Evolutionary conservation across 2,888 invertebrate species (phyloP).

Genomic region (Aporophyla nigra): DNA sequence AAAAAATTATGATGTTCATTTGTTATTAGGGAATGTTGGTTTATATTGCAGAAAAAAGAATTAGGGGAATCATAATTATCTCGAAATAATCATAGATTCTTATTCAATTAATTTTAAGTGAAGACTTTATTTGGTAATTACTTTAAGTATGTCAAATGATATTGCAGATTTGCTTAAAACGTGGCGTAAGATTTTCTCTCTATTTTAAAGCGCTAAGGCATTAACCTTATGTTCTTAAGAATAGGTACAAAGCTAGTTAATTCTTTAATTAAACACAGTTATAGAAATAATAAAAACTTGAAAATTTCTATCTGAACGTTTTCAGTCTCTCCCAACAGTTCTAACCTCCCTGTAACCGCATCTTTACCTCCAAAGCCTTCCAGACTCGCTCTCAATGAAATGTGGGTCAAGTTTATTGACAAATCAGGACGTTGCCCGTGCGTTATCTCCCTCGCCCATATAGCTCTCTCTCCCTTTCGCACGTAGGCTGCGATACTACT

Average conservation of each 20-base stretch:
- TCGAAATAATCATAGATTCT: not conserved
- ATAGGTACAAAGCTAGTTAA: no score
- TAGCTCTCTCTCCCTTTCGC: slow-evolving; percentile 60
- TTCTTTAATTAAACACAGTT: not conserved
- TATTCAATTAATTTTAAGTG: not conserved
- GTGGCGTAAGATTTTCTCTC: not conserved
- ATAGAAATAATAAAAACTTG: not conserved
- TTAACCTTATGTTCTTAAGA: not conserved
- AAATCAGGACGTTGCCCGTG: slow-evolving; percentile 89
- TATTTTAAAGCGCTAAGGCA: not conserved
- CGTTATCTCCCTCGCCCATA: slow-evolving; percentile 62
- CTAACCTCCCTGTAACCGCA: slow-evolving; percentile 61
- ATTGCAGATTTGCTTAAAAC: not conserved
- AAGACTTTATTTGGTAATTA: no score
- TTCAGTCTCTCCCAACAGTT: not conserved
- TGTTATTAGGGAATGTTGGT: not conserved
- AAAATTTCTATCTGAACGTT: not conserved
- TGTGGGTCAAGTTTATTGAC: slow-evolving; percentile 91
- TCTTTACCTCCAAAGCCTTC: slow-evolving; percentile 74
- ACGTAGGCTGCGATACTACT: slow-evolving; percentile 59
- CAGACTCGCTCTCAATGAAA: slow-evolving; percentile 87
- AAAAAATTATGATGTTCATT: not conserved
- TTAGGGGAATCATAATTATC: not conserved
- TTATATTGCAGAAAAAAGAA: not conserved
- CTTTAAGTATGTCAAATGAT: not conserved